Conservation (phyloP, 1,140 invertebrate species). For the Hirudo medicinalis region DNA sequence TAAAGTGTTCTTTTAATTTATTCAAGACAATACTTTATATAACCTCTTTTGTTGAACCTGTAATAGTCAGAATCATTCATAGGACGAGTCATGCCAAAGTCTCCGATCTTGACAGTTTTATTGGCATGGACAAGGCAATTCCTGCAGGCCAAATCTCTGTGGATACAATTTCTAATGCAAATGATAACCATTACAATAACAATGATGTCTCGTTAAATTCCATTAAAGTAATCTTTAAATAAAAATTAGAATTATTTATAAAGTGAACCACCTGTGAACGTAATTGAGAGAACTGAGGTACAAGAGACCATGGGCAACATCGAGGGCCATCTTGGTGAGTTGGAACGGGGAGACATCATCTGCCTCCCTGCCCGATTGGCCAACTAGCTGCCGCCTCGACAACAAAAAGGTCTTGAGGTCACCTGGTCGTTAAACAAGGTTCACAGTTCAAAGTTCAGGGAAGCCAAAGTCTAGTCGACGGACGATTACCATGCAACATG, state of each 20-base stretch:
- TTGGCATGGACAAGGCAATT: constrained; percentile 40
- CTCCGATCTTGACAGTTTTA: constrained; percentile 38
- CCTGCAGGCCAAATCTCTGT: constrained; percentile 41
- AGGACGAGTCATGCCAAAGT: constrained; percentile 40
- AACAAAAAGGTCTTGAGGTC: constrained; percentile 76
- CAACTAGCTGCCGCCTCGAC: constrained; percentile 65
- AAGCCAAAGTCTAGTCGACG: not conserved
- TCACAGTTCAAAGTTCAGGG: not conserved
- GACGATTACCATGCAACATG: constrained; percentile 34
- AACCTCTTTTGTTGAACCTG: constrained; percentile 41
- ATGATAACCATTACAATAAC: too few relatives aligned
- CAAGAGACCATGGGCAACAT: constrained; percentile 35
- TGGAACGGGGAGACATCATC: constrained; percentile 64
- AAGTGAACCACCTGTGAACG: constrained; percentile 40
- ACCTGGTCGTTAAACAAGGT: constrained; percentile 34
- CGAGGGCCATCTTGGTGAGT: constrained; percentile 38
- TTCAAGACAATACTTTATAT: constrained; percentile 7
- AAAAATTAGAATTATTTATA: not conserved
- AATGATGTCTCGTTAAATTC: too few relatives aligned
- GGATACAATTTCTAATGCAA: too few relatives aligned
- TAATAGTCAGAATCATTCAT: constrained; percentile 38
- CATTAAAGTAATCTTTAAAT: too few relatives aligned
- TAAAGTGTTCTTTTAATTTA: not conserved
- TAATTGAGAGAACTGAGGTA: constrained; percentile 38
- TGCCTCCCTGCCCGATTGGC: constrained; percentile 48